Evolutionary conservation across 2,888 invertebrate species (phyloP), one percentile per base, ranked within the genome.

Genomic region (Plemyria rubiginata): DNA sequence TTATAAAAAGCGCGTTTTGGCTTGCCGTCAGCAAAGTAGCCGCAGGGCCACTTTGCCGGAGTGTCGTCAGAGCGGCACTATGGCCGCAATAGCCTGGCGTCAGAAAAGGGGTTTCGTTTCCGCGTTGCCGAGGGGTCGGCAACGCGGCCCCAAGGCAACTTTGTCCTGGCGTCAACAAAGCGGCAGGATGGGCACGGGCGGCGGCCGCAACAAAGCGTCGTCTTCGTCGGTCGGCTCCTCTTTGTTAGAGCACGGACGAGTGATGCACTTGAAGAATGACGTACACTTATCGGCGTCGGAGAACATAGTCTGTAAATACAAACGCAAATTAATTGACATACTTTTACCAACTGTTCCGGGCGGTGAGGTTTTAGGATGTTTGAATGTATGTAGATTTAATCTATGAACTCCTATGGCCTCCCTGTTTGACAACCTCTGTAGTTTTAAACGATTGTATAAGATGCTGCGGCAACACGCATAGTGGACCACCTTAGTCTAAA

Each of bases 271-370:
- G 51, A 76, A 65, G 36, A 87, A 46, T 0, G 78, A 68, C 13
- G 75, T 70, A 69, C 90, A 82, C 68, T 81, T 86, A 38, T 84
- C 82, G 11, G 79, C 72, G 69, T 92, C 87, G 0, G 91, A 88
- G 13, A 92, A 80, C 0, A 86, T 86, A 11, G 91, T 87, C 92
- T 92, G 80, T 0, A 57, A 71, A 58, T 6, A 32, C 49, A 28
- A 58, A 22, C 29, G 11, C 0, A 45, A 45, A 28, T 29, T 0
- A 28, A 29, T 12, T 48, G 28, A 32, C 6, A 32, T 32, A 8
- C 32, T 8, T 32, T 32, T 5, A 32, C 32, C 7, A 32, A 8
- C 32, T 8, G 8, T 32, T 22, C 22, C n/a, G n/a, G n/a, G n/a
- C n/a, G n/a, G n/a, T n/a, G n/a, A n/a, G n/a, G n/a, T n/a, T n/a